Evolutionary conservation across 2,797 vertebrate genomes (phyloP), one percentile per base, ranked within the genome.

Genomic region (Enteromius argenteus): DNA sequence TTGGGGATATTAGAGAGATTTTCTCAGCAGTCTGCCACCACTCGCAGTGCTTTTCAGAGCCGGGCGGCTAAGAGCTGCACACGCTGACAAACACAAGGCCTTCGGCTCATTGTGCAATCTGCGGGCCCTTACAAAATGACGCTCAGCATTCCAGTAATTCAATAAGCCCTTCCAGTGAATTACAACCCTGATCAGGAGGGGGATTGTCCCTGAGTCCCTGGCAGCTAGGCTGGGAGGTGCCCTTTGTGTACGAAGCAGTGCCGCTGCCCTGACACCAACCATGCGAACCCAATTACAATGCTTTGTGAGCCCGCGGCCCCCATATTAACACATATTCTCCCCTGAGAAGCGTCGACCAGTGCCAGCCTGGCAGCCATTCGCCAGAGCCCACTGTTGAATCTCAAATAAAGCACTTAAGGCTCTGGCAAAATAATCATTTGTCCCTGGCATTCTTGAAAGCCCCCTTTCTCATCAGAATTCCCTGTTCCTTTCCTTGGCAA

Each of bases 271-370:
- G 92, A 94, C 94, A 95, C 92, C 69, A 87, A 93, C 93, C 93
- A 94, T 94, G 93, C 87, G 75, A 95, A 94, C 94, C 94, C 92
- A 95, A 95, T 95, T 95, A 95, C 91, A 88, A 90, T 51, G 86
- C 91, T 93, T 92, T 90, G 89, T 87, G 88, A 79, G 93, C 94
- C 93, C 87, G 86, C 89, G 90, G 94, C 90, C 84, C 89, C 89
- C 82, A 46, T 90, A 94, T 94, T 95, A 94, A 91, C 92, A 93
- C 86, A 83, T 85, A 86, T 87, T 88, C 86, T 91, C 92, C 71
- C 87, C 87, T 81, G 90, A 91, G 92, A 94, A 89, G 87, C 73
- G 88, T 91, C 94, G 89, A 92, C 90, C 90, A 89, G 78, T 91
- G 93, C 93, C 93, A 94, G 92, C 85, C 92, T 93, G 92, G 92